phyloP scores from a whole-genome alignment of 2,113 vertebrate species.

The Anser cygnoides region DNA sequence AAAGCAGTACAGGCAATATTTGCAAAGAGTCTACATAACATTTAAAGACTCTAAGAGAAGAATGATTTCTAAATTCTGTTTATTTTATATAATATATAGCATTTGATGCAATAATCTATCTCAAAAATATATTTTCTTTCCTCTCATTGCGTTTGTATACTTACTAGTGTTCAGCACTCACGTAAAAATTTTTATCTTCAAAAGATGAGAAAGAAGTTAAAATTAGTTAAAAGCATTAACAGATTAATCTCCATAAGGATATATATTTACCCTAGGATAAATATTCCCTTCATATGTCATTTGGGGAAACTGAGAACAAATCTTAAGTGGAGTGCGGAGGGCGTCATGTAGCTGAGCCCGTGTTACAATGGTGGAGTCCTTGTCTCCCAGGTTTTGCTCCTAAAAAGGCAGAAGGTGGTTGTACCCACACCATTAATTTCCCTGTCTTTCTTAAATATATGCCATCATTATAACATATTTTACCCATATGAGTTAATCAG shows the following conservation, averaged over 20 bases:
- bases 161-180: not conserved
- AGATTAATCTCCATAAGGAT: not conserved
- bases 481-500: constrained; percentile 43
- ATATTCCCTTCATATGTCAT: not conserved
- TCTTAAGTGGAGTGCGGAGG: not conserved
- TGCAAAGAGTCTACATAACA: not conserved
- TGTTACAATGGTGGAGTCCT: not conserved
- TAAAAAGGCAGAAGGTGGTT: not conserved
- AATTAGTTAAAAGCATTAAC: not conserved
- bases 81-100: not conserved
- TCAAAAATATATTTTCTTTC: constrained; percentile 7
- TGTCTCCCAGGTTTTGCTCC: not conserved
- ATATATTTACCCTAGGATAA: not conserved
- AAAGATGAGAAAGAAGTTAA: not conserved
- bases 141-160: not conserved
- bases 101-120: constrained; percentile 39
- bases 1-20: not conserved
- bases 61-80: not conserved
- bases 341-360: not conserved
- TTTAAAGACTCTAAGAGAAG: not conserved
- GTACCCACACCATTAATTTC: constrained; percentile 20
- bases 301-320: not conserved
- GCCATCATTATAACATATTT: constrained; percentile 40
- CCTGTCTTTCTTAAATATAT: constrained; percentile 20
- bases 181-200: not conserved